Base-by-base conservation (phyloP, 2,888 invertebrate genomes). In the Galerucella pusilla region DNA sequence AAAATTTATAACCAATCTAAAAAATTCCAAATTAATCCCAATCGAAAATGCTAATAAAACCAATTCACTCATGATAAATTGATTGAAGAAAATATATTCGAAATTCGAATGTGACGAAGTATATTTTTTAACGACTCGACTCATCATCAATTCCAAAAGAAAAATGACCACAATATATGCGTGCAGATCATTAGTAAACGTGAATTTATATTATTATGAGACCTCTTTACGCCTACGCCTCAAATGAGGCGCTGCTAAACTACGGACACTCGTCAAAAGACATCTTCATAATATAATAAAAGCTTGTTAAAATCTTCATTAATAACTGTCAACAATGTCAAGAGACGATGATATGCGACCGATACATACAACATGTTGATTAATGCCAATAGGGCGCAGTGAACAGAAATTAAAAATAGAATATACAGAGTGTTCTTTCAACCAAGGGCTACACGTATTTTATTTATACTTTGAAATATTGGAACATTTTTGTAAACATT, bases 251-350 rank as follows among this genome's bases (percentile, higher is more conserved):
- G 57, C 45, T 52, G 60, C 57, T 42, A 28, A 42, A 46, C 46
- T 46, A 20, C 12, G 42, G 25, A 12, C 57, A 65, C 52, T 54
- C 64, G 20, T 65, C 65, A 68, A 74, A 65, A 65, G 71, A 76
- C 68, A 63, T 74, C 74, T 76, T 76, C 74, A 76, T 76, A 74
- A 73, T 61, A 72, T 73, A 73, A 76, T 73, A 61, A 71, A 49
- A 67, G 70, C 59, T 16, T 46, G 52, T 54, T 57, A 57, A 28
- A 65, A 28, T 42, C 45, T 52, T 54, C 71, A 65, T 71, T 65
- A 71, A 71, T 71, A 71, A 25, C 54, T 46, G 59, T 71, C 71
- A 57, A 42, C 20, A 42, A 46, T 46, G 63, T 63, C 63, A 63
- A 63, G 63, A 42, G 35, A 35, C 35, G 64, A 49, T 65, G 16